Evolutionary conservation across 1,140 invertebrate species (phyloP).

Genomic region (Brachionus paranguensis): DNA sequence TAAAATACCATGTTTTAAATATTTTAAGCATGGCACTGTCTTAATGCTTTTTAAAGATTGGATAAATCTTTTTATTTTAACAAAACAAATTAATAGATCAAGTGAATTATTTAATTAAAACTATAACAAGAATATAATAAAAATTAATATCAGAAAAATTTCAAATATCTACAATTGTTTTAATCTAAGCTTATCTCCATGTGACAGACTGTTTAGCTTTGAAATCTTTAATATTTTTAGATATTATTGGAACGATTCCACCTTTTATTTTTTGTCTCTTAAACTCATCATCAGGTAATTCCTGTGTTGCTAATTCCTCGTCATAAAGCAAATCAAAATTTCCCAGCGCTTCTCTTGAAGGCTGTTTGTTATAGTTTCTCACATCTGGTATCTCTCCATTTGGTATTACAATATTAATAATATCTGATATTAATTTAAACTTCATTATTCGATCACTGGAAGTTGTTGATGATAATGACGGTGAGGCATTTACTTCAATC

Average conservation of each 20-base stretch:
- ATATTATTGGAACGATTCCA: slow-evolving; percentile 30
- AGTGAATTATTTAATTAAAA: not conserved
- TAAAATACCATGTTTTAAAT: too few relatives aligned
- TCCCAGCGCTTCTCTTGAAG: slow-evolving; percentile 35
- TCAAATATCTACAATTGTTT: not conserved
- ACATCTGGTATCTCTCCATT: slow-evolving; percentile 65
- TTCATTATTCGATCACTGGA: slow-evolving; percentile 91
- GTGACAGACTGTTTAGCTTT: not conserved
- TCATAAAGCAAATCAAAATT: slow-evolving; percentile 41
- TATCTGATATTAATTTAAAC: slow-evolving; percentile 89
- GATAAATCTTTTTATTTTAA: too few relatives aligned
- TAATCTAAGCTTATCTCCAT: not conserved
- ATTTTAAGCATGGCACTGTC: too few relatives aligned
- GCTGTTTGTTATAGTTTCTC: slow-evolving; percentile 39
- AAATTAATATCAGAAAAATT: not conserved
- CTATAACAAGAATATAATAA: not conserved
- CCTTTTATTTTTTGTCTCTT: slow-evolving; percentile 39
- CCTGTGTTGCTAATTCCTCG: not conserved
- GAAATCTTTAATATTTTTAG: slow-evolving; percentile 9
- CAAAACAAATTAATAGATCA: not conserved
- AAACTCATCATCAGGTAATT: slow-evolving; percentile 15
- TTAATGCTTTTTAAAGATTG: too few relatives aligned
- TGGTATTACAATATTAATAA: slow-evolving; percentile 80
- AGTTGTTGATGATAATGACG: slow-evolving; percentile 85
- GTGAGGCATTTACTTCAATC: slow-evolving; percentile 77